Conservation (phyloP, 2,888 invertebrate species). For the Thecophora atra region DNA sequence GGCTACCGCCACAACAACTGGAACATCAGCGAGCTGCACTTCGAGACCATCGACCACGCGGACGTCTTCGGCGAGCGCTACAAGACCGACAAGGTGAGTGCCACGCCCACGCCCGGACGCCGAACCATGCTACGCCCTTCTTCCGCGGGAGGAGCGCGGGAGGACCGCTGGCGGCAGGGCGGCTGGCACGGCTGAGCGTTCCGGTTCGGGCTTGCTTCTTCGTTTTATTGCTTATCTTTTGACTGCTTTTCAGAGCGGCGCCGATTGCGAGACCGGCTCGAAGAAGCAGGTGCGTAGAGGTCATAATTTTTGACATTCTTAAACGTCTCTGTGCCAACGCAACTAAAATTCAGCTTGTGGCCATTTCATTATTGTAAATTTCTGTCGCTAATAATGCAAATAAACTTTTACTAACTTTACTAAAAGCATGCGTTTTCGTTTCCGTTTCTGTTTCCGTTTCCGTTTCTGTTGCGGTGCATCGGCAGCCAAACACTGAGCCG, state of each 20-base stretch:
- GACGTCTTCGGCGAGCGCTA: constrained; percentile 64
- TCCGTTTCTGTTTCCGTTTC: not conserved
- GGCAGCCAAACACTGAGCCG: constrained; percentile 38
- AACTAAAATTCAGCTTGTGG: constrained; percentile 14
- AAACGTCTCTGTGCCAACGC: not conserved
- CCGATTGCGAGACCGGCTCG: constrained; percentile 34
- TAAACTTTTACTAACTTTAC: constrained; percentile 30
- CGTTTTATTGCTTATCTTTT: constrained; percentile 5
- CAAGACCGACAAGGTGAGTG: constrained; percentile 43
- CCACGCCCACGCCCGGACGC: not conserved
- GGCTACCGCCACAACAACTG: constrained; percentile 63
- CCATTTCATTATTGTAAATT: constrained; percentile 27
- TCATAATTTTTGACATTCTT: constrained; percentile 24
- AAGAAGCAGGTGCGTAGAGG: constrained; percentile 46
- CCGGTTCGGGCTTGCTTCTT: too few relatives aligned
- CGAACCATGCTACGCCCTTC: not conserved
- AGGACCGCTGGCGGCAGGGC: not conserved
- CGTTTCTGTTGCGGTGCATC: not conserved
- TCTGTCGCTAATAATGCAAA: constrained; percentile 32
- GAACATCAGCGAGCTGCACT: constrained; percentile 63
- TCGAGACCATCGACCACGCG: constrained; percentile 64
- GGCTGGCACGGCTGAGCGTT: not conserved
- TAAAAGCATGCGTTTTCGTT: constrained; percentile 22
- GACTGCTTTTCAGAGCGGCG: constrained; percentile 36
- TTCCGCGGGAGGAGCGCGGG: not conserved